Conservation (phyloP, 2,113 vertebrate species). For the Hydrolagus affinis region DNA sequence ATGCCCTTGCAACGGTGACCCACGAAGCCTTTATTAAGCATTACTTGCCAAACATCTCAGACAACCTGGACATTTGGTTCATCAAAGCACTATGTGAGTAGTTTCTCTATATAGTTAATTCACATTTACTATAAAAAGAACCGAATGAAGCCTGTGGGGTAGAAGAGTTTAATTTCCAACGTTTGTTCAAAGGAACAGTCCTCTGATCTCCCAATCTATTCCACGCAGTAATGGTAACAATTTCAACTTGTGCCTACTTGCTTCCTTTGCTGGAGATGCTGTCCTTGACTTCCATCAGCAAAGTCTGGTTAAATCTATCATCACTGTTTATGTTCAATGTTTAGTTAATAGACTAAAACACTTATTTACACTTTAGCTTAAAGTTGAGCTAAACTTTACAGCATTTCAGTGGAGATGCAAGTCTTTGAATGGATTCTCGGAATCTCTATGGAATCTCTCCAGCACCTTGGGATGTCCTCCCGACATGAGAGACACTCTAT, state of each 20-base stretch:
- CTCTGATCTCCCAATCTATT: too few species aligned
- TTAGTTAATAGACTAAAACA: too few species aligned
- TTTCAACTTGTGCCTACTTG: not conserved
- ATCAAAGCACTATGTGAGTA: constrained; percentile 78
- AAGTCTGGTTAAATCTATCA: not conserved
- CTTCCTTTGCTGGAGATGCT: not conserved
- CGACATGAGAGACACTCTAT: too few species aligned
- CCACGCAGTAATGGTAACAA: too few species aligned
- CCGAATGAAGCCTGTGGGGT: too few species aligned
- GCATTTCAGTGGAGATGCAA: too few species aligned
- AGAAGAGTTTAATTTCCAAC: too few species aligned
- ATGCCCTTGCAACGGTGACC: constrained; percentile 75
- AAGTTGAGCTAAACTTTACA: too few species aligned
- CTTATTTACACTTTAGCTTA: too few species aligned
- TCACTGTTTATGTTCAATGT: not conserved
- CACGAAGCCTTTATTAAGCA: constrained; percentile 73
- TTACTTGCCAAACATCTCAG: constrained; percentile 55
- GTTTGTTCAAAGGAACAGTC: not conserved
- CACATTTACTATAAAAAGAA: not conserved
- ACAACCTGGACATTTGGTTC: constrained; percentile 61
- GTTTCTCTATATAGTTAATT: not conserved
- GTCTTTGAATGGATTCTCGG: not conserved
- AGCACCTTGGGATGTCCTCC: too few species aligned
- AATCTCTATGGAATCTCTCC: too few species aligned
- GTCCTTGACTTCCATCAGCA: not conserved